Evolutionary conservation across 2,113 vertebrate genomes (phyloP), one percentile per base, ranked within the genome.

Genomic region (Rhineura floridana): DNA sequence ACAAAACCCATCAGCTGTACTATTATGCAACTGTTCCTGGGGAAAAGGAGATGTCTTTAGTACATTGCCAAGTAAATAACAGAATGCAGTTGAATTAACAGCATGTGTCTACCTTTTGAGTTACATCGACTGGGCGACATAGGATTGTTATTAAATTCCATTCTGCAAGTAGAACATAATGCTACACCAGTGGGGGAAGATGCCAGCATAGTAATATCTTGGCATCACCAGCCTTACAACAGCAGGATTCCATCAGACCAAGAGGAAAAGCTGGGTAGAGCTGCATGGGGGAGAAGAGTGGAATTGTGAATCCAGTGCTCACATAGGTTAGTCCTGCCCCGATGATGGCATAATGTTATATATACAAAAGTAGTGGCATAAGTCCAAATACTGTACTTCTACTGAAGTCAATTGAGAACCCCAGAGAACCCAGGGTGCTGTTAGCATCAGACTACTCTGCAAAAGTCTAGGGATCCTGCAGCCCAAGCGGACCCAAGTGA

Each of bases 21-120:
- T 89, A 73, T 67, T 88, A 79, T 6, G 44, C 44, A 77, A n/a
- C 42, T n/a, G 36, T 59, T 92, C 9, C n/a, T 77, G 48, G 84
- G 67, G 76, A 77, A 17, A 42, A 30, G 6, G 15, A 17, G 0
- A 30, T 63, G 39, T 36, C 11, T 30, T 90, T 80, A 46, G 3
- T 59, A 87, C 62, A 50, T 88, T 0, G 11, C 1, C 28, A 33
- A 77, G 48, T 70, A 62, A 83, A 81, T 80, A 95, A 69, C 3
- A 93, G 11, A 23, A 1, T 39, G 3, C 1, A 50, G 4, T 72
- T 65, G 36, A 67, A 86, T 86, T 78, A 65, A 48, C 59, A 77
- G 28, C 6, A 11, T 7, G 33, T 33, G 4, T 17, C 42, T 76
- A 1, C 13, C 73, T 46, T 59, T 50, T 9, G 67, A 36, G 82